Evolutionary conservation across 2,888 invertebrate species (phyloP), one percentile per base, ranked within the genome.

Genomic region (Agriopis aurantiaria): DNA sequence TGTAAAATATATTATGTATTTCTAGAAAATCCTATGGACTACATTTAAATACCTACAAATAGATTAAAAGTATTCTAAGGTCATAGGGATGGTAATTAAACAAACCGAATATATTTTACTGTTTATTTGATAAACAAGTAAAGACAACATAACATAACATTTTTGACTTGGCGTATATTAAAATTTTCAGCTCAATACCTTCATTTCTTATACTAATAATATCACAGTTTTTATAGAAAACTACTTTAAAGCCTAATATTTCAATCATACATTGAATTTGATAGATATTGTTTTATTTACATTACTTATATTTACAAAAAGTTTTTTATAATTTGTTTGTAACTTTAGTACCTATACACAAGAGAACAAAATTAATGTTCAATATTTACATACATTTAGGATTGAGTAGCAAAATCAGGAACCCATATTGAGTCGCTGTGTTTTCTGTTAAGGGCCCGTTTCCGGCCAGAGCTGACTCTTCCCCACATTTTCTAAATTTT

Each of bases 101-200:
- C 61, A 45, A 56, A 43, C 14, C 2, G 76, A 73, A 80, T 75
- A 77, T 78, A 82, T 65, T 81, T 82, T 82, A 84, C 85, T 90
- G 91, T 92, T 92, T 92, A 92, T 92, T 92, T 88, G 62, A 91
- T 92, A 92, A 92, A 92, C 92, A 92, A 89, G 76, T 84, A 83
- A 83, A 87, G 81, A 88, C 88, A 91, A 88, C 91, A 89, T 81
- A 80, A 85, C 83, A 84, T 89, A 91, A 91, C 88, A 86, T 83
- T 82, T 85, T 78, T 89, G 88, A 90, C 88, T 88, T 73, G 72
- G 80, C 75, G 76, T 73, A 85, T 78, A 78, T 84, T 80, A 88
- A 86, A 82, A 84, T 84, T 84, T 80, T 83, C 81, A 82, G 66
- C 75, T 72, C 82, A 79, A 79, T 52, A 62, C 8, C 17, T 52